Evolutionary conservation across 2,797 vertebrate species (phyloP).

Genomic region (Lepidocolaptes lacrymiger): DNA sequence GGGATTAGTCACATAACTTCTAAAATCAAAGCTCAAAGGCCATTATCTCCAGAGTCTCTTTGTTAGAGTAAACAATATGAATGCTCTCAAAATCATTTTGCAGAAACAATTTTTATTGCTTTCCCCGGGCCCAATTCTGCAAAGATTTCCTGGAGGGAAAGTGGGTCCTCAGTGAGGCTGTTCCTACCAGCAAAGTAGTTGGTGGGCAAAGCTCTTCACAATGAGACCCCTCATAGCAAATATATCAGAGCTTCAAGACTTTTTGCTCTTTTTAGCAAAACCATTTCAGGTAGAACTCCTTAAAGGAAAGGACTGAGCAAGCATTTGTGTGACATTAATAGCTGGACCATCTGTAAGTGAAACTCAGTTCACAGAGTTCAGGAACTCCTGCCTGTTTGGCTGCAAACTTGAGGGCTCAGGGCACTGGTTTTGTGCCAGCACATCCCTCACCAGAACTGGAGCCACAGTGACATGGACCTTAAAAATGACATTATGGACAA

Average conservation of each 20-base stretch:
- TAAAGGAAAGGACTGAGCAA: not conserved
- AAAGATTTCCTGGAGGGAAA: slow-evolving; percentile 9
- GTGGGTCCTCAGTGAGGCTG: not conserved
- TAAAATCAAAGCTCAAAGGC: slow-evolving; percentile 44
- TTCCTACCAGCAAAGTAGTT: not conserved
- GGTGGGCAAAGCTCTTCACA: not conserved
- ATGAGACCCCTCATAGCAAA: not conserved
- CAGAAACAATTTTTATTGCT: slow-evolving; percentile 21
- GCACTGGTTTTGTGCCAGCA: not conserved
- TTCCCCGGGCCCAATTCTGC: not conserved
- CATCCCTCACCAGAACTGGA: not conserved
- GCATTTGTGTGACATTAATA: not conserved
- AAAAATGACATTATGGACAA: not conserved
- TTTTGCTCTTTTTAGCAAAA: not conserved
- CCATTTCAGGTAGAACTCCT: not conserved
- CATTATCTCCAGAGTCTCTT: not conserved
- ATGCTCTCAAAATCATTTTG: not conserved
- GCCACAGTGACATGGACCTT: not conserved
- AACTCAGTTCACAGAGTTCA: not conserved
- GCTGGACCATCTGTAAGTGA: not conserved
- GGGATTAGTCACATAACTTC: slow-evolving; percentile 53
- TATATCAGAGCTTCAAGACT: not conserved
- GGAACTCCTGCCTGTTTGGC: not conserved
- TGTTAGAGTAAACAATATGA: slow-evolving; percentile 21
- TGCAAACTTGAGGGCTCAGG: not conserved